Percentiles rank a stretch among this genome's conserved stretches.
Evolutionary conservation across 2,888 invertebrate species (phyloP).

Genomic region (Amorpha juglandis): DNA sequence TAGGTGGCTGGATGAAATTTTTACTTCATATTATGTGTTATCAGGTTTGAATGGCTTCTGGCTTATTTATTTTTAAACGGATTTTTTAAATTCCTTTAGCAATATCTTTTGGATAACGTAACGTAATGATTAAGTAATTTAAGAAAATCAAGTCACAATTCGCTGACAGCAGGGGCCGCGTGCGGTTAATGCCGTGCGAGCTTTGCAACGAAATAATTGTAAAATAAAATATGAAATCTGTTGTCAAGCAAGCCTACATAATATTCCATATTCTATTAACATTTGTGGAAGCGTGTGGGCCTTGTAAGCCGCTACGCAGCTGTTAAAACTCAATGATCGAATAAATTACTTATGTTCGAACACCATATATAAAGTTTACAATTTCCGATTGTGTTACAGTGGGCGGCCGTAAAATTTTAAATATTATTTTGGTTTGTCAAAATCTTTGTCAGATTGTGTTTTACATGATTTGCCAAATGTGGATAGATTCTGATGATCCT

Average conservation of each 20-base stretch:
- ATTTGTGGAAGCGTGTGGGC: slow-evolving; percentile 2
- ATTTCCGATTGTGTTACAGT: slow-evolving; percentile 18
- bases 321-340: slow-evolving; percentile 18
- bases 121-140: too few species aligned
- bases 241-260: slow-evolving; percentile 15
- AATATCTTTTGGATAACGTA: too few species aligned
- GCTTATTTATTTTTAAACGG: too few species aligned
- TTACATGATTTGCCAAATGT: too few species aligned
- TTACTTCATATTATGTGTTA: too few species aligned
- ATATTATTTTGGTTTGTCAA: slow-evolving; percentile 13
- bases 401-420: slow-evolving; percentile 19
- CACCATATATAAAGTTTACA: slow-evolving; percentile 16
- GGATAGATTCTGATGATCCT: too few species aligned
- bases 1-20: too few species aligned
- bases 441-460: neutral
- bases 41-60: too few species aligned
- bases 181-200: too few species aligned
- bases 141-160: too few species aligned
- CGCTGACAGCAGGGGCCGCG: too few species aligned
- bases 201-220: neutral
- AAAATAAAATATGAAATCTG: slow-evolving; percentile 15
- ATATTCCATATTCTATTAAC: slow-evolving; percentile 11
- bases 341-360: slow-evolving; percentile 6
- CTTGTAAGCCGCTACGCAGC: slow-evolving; percentile 10
- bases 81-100: too few species aligned